Evolutionary conservation across 2,113 vertebrate genomes (phyloP).

Genomic region (Setophaga petechia): DNA sequence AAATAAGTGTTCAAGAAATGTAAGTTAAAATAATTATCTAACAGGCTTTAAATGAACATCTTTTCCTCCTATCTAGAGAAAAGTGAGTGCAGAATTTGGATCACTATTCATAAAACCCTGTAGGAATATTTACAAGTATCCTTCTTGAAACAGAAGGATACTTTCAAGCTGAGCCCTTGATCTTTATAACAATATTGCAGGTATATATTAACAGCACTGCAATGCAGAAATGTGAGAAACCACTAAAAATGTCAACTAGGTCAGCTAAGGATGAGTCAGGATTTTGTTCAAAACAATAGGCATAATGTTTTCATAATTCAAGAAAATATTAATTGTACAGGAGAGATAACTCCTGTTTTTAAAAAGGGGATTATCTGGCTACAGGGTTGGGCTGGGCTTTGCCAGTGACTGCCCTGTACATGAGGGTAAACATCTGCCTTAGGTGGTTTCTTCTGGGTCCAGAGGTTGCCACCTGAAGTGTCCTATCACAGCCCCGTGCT

Average conservation of each 20-base stretch:
- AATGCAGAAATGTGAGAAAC: not conserved
- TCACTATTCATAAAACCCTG: not conserved
- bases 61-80: not conserved
- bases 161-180: not conserved
- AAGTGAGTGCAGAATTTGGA: not conserved
- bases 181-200: not conserved
- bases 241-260: not conserved
- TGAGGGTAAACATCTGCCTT: not conserved
- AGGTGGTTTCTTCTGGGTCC: not conserved
- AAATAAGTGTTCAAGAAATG: not conserved
- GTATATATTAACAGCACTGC: not conserved
- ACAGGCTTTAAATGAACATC: not conserved
- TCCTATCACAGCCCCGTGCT: not conserved
- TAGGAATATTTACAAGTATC: not conserved
- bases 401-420: not conserved
- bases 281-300: not conserved
- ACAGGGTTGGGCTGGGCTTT: not conserved
- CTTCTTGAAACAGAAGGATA: not conserved
- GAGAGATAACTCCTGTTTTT: not conserved
- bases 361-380: not conserved
- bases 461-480: not conserved
- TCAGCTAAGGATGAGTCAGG: not conserved
- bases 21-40: not conserved
- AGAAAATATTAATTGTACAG: not conserved
- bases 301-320: not conserved